Evolutionary conservation across 2,797 vertebrate species (phyloP).

Genomic region (Apogon hyalosoma): DNA sequence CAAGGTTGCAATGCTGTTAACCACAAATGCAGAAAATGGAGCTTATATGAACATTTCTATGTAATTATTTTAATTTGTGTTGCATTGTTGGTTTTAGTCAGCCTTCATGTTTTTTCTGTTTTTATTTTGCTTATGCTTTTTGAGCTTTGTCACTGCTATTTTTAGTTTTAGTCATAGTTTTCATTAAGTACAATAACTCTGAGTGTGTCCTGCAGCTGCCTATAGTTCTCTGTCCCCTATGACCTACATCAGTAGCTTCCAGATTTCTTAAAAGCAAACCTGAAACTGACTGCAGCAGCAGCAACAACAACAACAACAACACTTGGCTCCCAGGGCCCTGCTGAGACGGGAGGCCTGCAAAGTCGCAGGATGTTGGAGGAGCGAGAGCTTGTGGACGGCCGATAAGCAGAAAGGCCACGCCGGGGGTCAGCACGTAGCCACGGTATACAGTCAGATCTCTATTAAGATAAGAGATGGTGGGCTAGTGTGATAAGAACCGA

Average conservation of each 20-base stretch:
- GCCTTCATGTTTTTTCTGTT: conserved; percentile 4
- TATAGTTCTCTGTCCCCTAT: conserved; percentile 19
- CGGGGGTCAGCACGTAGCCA: conserved; percentile 64
- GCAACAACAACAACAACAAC: conserved; percentile 38
- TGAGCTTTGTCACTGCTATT: too few relatives aligned
- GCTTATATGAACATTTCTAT: too few relatives aligned
- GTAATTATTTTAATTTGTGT: too few relatives aligned
- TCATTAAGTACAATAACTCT: neutral
- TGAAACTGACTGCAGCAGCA: conserved; percentile 46
- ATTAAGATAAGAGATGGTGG: conserved; percentile 78
- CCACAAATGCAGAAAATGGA: too few relatives aligned
- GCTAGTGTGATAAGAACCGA: conserved; percentile 66
- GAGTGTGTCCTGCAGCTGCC: neutral
- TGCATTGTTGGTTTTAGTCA: neutral
- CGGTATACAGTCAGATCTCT: conserved; percentile 75
- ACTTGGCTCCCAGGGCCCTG: conserved; percentile 33
- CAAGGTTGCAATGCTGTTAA: too few relatives aligned
- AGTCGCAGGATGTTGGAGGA: conserved; percentile 40
- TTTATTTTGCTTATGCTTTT: too few relatives aligned
- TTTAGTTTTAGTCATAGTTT: neutral
- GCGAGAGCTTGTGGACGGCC: conserved; percentile 46
- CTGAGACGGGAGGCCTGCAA: conserved; percentile 51
- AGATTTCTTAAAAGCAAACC: conserved; percentile 30
- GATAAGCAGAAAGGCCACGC: conserved; percentile 72
- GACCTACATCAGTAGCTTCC: conserved; percentile 36